These are phyloP conservation scores for Uloborus plumipes DNA, from an alignment of 2,888 invertebrate species.

Conservation along the genomic window DNA sequence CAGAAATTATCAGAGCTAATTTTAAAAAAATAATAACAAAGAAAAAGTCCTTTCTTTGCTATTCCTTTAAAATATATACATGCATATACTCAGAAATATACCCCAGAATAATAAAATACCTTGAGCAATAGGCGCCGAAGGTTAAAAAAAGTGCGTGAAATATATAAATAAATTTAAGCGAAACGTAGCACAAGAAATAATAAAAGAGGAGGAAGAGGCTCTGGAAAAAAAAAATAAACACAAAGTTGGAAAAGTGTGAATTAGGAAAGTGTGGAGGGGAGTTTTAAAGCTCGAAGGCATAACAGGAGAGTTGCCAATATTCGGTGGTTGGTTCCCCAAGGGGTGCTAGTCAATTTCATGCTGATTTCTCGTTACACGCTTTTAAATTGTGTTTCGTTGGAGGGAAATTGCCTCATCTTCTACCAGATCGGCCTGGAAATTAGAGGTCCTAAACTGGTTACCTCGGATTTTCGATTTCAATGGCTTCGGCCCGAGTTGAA, in stretches of 20 bases:
- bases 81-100: constrained; percentile 6
- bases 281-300: constrained; percentile 60
- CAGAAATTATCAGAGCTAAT: constrained; percentile 56
- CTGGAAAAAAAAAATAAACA: constrained; percentile 24
- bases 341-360: constrained; percentile 64
- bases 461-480: constrained; percentile 65
- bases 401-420: constrained; percentile 64
- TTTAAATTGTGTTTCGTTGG: constrained; percentile 64
- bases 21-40: constrained; percentile 31
- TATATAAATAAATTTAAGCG: constrained; percentile 64
- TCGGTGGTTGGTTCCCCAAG: constrained; percentile 36
- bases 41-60: constrained; percentile 13
- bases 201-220: constrained; percentile 30
- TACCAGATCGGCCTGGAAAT: constrained; percentile 63
- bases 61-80: constrained; percentile 10
- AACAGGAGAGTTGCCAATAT: constrained; percentile 37
- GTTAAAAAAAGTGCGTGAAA: constrained; percentile 20
- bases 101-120: constrained; percentile 57
- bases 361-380: constrained; percentile 65
- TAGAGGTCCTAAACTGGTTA: constrained; percentile 65
- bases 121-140: constrained; percentile 29
- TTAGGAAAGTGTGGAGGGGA: constrained; percentile 32
- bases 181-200: constrained; percentile 51
- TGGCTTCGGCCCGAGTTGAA: constrained; percentile 56
- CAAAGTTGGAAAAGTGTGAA: constrained; percentile 52